phyloP scores from a whole-genome alignment of 2,113 vertebrate genomes.

The Plotosus lineatus region DNA sequence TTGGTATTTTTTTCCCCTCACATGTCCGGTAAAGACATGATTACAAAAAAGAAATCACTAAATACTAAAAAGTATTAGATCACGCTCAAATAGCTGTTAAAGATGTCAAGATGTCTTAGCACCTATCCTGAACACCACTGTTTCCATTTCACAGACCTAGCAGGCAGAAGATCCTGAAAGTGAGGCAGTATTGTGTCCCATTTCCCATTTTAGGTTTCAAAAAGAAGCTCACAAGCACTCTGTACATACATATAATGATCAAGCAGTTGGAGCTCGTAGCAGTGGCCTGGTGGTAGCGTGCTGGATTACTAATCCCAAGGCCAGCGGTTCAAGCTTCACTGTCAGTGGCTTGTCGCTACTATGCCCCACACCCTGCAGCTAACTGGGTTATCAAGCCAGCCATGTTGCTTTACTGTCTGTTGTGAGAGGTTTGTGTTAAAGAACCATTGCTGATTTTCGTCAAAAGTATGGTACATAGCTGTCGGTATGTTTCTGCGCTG shows the following conservation, averaged over 20 bases:
- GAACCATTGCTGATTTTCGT: no score
- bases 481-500: no score
- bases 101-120: background rate
- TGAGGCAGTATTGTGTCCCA: background rate
- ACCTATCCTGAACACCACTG: background rate
- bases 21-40: background rate
- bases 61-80: background rate
- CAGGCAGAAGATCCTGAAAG: background rate
- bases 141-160: background rate
- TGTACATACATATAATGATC: background rate
- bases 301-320: no score
- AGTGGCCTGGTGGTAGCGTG: no score
- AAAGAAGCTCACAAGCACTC: background rate
- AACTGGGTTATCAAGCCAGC: no score
- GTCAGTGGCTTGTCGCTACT: no score
- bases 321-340: no score
- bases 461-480: no score
- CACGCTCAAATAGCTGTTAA: background rate
- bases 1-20: background rate
- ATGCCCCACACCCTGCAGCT: no score
- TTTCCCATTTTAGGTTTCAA: constrained; percentile 9
- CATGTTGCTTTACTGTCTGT: no score
- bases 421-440: no score
- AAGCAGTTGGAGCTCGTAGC: background rate
- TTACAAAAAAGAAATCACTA: background rate